Conservation (phyloP, 2,797 vertebrate species). For the Danio albolineatus region DNA sequence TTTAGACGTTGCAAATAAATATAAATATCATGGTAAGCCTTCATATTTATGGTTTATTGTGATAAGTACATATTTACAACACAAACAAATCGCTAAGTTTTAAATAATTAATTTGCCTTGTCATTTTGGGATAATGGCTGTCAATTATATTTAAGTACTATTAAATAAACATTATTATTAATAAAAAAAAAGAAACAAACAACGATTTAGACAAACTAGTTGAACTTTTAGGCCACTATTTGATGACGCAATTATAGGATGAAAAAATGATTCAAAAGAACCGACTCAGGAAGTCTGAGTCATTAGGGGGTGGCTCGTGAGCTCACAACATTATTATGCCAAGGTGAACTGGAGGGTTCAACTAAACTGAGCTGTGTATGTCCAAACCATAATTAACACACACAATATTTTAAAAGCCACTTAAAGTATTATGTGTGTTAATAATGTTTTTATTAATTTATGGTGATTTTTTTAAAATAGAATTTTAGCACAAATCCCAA, state of each 20-base stretch:
- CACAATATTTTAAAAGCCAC: too few relatives aligned
- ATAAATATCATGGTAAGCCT: too few relatives aligned
- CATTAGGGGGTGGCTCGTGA: neutral
- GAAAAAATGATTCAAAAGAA: constrained; percentile 4
- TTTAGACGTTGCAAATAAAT: neutral
- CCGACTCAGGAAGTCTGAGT: neutral
- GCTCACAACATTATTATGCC: too few relatives aligned
- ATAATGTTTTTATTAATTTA: too few relatives aligned
- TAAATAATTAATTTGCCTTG: neutral
- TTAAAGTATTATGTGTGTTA: too few relatives aligned
- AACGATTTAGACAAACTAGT: neutral
- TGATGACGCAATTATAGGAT: neutral
- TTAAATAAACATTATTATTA: neutral
- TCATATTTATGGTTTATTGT: neutral
- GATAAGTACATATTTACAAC: neutral
- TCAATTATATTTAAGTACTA: neutral
- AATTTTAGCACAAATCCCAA: too few relatives aligned
- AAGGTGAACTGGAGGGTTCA: too few relatives aligned
- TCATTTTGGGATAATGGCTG: neutral
- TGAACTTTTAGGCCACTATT: neutral
- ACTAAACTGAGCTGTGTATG: too few relatives aligned
- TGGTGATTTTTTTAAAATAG: too few relatives aligned
- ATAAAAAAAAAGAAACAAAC: neutral
- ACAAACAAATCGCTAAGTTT: neutral
- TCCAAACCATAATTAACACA: too few relatives aligned